Evolutionary conservation across 2,888 invertebrate genomes (phyloP).

Genomic region (Hyalella azteca): DNA sequence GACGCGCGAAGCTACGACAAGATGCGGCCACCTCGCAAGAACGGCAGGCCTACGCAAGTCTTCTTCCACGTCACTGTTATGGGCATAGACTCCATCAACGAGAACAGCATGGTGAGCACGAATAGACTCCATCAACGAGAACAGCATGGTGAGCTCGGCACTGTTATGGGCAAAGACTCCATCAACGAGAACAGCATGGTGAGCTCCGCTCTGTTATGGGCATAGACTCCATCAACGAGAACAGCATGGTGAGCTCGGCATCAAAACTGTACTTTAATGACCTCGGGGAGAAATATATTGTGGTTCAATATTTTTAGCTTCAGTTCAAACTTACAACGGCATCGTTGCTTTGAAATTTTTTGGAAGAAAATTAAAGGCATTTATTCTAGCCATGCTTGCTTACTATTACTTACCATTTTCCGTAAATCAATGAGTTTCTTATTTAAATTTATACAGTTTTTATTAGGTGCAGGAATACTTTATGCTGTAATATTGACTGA

Average conservation of each 20-base stretch:
- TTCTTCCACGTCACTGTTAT: constrained; percentile 59
- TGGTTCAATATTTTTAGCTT: too few species aligned
- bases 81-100: constrained; percentile 60
- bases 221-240: constrained; percentile 59
- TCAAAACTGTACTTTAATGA: too few species aligned
- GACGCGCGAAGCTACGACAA: constrained; percentile 73
- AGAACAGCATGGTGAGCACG: constrained; percentile 59
- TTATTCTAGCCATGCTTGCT: too few species aligned
- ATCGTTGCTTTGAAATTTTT: too few species aligned
- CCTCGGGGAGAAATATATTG: too few species aligned
- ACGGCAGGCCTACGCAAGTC: constrained; percentile 59
- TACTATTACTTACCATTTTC: too few species aligned
- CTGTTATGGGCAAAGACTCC: constrained; percentile 59
- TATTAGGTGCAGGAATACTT: too few species aligned
- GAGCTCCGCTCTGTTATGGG: constrained; percentile 59
- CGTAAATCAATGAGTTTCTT: too few species aligned
- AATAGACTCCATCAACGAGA: constrained; percentile 59
- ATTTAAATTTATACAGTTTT: too few species aligned
- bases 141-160: constrained; percentile 59
- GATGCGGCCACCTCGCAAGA: constrained; percentile 84
- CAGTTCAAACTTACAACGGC: too few species aligned
- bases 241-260: constrained; percentile 59
- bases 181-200: constrained; percentile 60
- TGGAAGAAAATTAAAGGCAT: too few species aligned
- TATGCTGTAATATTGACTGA: too few species aligned